Evolutionary conservation across 2,113 vertebrate genomes (phyloP).

Genomic region (Callaeas wilsoni): DNA sequence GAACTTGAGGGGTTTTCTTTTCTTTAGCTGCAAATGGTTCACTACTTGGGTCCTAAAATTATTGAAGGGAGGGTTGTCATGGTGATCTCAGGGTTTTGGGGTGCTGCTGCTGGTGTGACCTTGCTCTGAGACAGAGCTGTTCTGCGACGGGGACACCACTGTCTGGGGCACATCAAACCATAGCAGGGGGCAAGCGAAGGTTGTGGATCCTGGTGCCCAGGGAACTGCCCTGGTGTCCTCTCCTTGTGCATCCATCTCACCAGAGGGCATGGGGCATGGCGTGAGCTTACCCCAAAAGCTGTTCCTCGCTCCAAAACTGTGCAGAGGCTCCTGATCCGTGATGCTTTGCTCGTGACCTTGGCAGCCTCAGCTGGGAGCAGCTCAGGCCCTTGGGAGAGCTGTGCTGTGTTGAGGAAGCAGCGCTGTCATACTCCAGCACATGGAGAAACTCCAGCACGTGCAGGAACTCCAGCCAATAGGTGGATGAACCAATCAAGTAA

Average conservation of each 20-base stretch:
- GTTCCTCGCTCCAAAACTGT: neutral
- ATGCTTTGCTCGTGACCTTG: neutral
- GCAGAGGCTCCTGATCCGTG: neutral
- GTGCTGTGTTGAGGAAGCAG: neutral
- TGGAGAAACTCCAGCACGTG: rapidly evolving
- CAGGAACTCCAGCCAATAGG: neutral
- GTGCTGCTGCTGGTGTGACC: neutral
- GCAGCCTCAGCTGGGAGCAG: neutral
- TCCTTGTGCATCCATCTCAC: neutral
- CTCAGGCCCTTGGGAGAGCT: neutral
- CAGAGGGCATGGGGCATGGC: rapidly evolving
- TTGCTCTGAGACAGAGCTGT: neutral
- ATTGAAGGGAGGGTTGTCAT: neutral
- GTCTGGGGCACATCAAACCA: neutral
- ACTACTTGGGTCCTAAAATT: neutral
- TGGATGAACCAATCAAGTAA: neutral
- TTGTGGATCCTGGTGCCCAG: neutral
- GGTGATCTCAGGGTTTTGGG: neutral
- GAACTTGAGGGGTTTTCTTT: neutral
- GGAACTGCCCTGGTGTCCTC: neutral
- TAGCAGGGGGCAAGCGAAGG: rapidly evolving
- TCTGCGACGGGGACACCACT: neutral
- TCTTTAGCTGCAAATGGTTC: neutral
- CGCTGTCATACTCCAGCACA: rapidly evolving
- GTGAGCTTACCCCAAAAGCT: neutral